Conservation (phyloP, 2,888 invertebrate genomes). For the Muscina levida region DNA sequence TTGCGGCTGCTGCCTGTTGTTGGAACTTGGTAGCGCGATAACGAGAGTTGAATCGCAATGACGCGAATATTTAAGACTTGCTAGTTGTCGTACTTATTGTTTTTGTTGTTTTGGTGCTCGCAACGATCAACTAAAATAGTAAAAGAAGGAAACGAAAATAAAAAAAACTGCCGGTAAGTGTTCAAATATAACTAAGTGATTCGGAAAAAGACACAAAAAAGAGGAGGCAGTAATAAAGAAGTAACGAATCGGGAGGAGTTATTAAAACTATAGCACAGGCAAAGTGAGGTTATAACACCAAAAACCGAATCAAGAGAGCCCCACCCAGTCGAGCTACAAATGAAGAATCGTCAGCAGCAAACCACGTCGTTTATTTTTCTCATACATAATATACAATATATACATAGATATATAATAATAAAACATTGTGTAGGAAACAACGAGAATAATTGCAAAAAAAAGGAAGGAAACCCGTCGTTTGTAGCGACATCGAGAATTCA, state of each 20-base stretch:
- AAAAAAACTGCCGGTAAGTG: slow-evolving; percentile 66
- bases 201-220: slow-evolving; percentile 13
- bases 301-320: slow-evolving; percentile 54
- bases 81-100: neutral
- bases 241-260: slow-evolving; percentile 18
- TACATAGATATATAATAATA: neutral
- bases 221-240: slow-evolving; percentile 17
- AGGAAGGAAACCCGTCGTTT: no score
- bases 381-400: slow-evolving; percentile 23
- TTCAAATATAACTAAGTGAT: neutral
- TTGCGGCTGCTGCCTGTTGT: slow-evolving; percentile 47
- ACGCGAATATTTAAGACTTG: neutral
- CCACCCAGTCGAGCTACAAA: slow-evolving; percentile 62
- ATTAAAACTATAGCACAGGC: slow-evolving; percentile 19
- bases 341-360: slow-evolving; percentile 60
- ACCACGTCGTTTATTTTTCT: slow-evolving; percentile 49
- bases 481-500: no score
- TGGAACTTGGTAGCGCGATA: slow-evolving; percentile 7
- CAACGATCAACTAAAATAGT: neutral
- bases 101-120: neutral
- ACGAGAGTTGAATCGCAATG: neutral
- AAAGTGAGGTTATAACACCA: slow-evolving; percentile 62
- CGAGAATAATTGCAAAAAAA: no score
- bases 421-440: no score
- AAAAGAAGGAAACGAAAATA: neutral